phyloP scores from a whole-genome alignment of 1,140 invertebrate species.

The Lepidotrigona ventralis region DNA sequence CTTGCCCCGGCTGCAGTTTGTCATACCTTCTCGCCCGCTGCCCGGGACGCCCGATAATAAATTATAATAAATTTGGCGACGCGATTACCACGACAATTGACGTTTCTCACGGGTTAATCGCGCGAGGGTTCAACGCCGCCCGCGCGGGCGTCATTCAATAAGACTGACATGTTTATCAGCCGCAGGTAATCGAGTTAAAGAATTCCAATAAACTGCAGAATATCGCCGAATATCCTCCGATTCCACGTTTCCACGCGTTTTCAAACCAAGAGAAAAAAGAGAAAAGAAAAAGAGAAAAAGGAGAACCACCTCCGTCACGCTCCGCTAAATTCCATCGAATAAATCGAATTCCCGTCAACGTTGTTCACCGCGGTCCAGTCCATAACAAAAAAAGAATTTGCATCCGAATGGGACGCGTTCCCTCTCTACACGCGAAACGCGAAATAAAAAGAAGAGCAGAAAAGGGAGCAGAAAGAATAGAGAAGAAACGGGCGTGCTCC shows the following conservation, averaged over 20 bases:
- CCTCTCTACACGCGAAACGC: background rate
- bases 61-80: slow-evolving; percentile 44
- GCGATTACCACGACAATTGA: slow-evolving; percentile 38
- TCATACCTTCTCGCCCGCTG: slow-evolving; percentile 28
- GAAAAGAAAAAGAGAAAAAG: too few species aligned
- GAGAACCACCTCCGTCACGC: background rate
- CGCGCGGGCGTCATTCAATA: background rate
- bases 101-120: background rate
- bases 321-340: slow-evolving; percentile 10
- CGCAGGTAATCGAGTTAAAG: background rate
- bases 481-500: background rate
- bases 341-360: slow-evolving; percentile 33
- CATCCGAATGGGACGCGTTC: slow-evolving; percentile 34
- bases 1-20: slow-evolving; percentile 50
- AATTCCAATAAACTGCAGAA: slow-evolving; percentile 13
- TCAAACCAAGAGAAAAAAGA: background rate
- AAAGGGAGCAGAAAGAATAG: background rate
- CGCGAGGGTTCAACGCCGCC: too few species aligned
- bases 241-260: background rate
- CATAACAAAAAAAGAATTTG: slow-evolving; percentile 30
- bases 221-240: background rate
- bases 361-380: background rate
- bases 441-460: background rate
- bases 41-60: slow-evolving; percentile 24
- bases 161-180: background rate